Evolutionary conservation across 2,797 vertebrate genomes (phyloP), one percentile per base, ranked within the genome.

Genomic region (Pseudomugil gertrudae): DNA sequence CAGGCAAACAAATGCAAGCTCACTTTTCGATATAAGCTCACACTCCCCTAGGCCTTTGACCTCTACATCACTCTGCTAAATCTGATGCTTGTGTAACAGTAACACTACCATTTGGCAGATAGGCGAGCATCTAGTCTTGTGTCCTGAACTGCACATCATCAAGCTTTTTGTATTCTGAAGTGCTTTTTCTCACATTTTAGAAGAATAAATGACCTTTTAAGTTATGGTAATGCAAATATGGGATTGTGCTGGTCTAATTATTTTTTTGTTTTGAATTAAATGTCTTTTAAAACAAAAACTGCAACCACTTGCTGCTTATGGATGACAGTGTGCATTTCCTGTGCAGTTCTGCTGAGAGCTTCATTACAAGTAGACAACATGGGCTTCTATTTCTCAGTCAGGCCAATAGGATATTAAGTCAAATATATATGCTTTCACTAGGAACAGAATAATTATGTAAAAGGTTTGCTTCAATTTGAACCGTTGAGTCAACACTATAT

Each of bases 81-180:
- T 73, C 72, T 63, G 70, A 59, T 57, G 66, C 75, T 89, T 89
- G 86, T 79, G 69, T 84, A 91, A 89, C 78, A 76, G 80, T 80
- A 71, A 87, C 79, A 87, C n/a, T n/a, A n/a, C 72, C 66, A 80
- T 90, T 89, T 79, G 88, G 69, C 76, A 80, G 69, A 85, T 15
- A 8, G 9, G 29, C 66, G 55, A 76, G 68, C 17, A 72, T 40
- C 51, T 47, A 40, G 55, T 38, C 67, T 38, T 67, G 55, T 11
- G 74, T 63, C 55, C 66, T 47, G 33, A 47, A 7, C 21, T 60
- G 29, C 52, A 30, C 51, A 63, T 63, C 55, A 33, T 63, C 23
- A 35, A 35, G 29, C 1, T 57, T 74, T n/a, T 53, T 58, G 47
- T 19, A 4, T 15, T 48, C 38, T 63, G 63, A 43, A 29, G 32